Base-by-base conservation (phyloP, 2,888 invertebrate species). In the Drosophila antonietae region DNA sequence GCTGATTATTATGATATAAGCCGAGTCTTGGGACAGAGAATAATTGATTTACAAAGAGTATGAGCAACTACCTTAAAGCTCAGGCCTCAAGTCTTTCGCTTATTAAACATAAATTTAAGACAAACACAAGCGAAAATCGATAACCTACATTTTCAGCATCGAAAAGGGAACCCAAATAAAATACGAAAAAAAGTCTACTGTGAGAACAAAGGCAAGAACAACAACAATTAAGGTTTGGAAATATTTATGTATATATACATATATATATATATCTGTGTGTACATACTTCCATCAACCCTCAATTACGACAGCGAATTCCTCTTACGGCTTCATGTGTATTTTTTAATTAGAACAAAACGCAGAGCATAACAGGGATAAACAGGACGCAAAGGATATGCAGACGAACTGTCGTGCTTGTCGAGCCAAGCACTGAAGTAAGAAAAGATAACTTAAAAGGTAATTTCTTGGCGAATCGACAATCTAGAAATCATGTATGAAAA, bases 211-310 rank as follows among this genome's bases (percentile, higher is more conserved):
- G 68, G 67, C 78, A 68, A 68, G 66, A 82, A 75, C 67, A 74
- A 83, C 79, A 84, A 86, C 81, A 83, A 81, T 88, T 80, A 79
- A 78, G 66, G 60, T 70, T 73, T 46, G 71, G 79, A 67, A 80
- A 41, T 18, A 46, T 23, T 23, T 46, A 23, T 51, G 7, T 20
- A 20, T n/a, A 15, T 37, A 15, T 6, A 6, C 23, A 23, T 51
- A 3, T 20, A 20, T n/a, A 15, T 37, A 15, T 6, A 6, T 35
- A 35, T 35, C 8, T 20, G 14, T 52, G 14, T 12, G 64, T 68
- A 79, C 72, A 56, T 63, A 73, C 73, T 66, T 59, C 64, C 70
- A 84, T 77, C 84, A 88, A 85, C 84, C 84, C 84, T 79, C 86
- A 72, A 79, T 74, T 78, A 77, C 59, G 64, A 67, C 73, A 71